Evolutionary conservation across 2,888 invertebrate species (phyloP).

Genomic region (Epinotia demarniana): DNA sequence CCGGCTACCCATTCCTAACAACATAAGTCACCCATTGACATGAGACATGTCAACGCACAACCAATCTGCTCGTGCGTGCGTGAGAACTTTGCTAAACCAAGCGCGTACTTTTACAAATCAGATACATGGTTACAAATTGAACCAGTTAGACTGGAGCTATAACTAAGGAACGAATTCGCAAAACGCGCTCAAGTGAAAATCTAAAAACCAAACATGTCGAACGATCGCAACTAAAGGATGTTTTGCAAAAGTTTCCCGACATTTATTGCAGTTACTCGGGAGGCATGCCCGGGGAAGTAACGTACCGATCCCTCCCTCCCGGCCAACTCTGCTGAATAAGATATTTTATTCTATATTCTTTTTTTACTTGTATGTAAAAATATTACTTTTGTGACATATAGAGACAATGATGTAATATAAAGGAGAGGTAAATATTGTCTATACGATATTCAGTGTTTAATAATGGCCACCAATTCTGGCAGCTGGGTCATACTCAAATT

Average conservation of each 20-base stretch:
- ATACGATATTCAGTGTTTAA: too few species aligned
- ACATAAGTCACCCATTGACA: neutral
- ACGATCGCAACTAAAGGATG: constrained; percentile 68
- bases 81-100: constrained; percentile 32
- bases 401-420: neutral
- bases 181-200: constrained; percentile 62
- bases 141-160: constrained; percentile 63
- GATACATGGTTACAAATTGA: constrained; percentile 59
- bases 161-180: constrained; percentile 60
- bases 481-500: too few species aligned
- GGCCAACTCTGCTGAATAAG: constrained; percentile 55
- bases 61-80: neutral
- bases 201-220: constrained; percentile 74
- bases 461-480: too few species aligned
- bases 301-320: constrained; percentile 47
- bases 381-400: constrained; percentile 44
- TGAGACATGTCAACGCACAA: neutral
- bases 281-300: constrained; percentile 44
- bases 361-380: constrained; percentile 53
- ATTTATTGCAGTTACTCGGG: constrained; percentile 69
- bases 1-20: neutral
- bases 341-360: constrained; percentile 52
- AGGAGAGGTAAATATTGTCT: too few species aligned
- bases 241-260: constrained; percentile 71
- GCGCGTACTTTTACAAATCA: constrained; percentile 46